These are phyloP conservation scores for Pristionchus japonicus DNA, from an alignment of 2,888 invertebrate genomes.

Conservation along the genomic window DNA sequence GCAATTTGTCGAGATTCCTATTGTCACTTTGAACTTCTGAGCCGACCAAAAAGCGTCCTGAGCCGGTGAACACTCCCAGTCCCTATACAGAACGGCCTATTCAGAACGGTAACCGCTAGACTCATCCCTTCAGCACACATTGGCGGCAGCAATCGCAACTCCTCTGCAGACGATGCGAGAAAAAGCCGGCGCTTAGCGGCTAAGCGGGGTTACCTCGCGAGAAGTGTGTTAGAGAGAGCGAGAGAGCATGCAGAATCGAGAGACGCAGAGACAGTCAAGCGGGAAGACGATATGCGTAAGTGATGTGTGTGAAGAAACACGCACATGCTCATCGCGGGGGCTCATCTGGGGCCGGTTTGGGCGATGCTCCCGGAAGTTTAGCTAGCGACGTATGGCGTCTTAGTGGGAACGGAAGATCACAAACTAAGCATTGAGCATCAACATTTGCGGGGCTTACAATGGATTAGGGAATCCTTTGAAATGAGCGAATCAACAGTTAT, in stretches of 20 bases:
- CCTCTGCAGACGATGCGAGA: background rate
- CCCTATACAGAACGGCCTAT: no score
- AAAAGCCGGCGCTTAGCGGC: background rate
- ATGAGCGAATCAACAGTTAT: no score
- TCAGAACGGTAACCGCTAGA: no score
- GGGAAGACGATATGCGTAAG: slow-evolving; percentile 17
- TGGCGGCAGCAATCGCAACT: no score
- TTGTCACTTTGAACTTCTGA: no score
- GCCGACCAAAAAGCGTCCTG: no score
- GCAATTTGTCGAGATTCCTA: background rate
- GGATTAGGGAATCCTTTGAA: no score
- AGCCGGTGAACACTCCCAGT: no score
- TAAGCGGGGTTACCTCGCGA: background rate
- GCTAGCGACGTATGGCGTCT: background rate
- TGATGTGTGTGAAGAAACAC: background rate
- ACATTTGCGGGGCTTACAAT: no score
- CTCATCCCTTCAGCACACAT: no score
- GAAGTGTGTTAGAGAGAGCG: background rate
- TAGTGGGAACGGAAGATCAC: background rate
- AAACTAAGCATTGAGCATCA: no score
- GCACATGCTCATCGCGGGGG: background rate
- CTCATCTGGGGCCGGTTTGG: background rate
- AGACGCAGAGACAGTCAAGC: background rate
- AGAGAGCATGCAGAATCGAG: background rate
- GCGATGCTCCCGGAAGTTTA: background rate